Conservation (phyloP, 2,113 vertebrate genomes). For the Oncorhynchus gorbuscha region DNA sequence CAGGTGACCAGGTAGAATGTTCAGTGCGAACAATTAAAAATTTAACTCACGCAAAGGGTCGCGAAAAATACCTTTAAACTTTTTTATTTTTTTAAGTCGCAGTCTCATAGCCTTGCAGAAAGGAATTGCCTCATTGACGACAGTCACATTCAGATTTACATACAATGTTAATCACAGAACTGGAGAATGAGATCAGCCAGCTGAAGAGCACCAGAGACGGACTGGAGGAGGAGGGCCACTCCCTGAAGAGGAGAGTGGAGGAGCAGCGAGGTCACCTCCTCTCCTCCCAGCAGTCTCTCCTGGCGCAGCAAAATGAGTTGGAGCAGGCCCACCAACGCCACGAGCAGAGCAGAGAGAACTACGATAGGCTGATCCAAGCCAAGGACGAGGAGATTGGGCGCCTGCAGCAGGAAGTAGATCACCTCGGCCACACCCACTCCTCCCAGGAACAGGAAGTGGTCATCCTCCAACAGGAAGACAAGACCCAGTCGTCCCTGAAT, state of each 20-base stretch:
- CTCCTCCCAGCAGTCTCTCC: constrained; percentile 81
- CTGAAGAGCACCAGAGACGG: constrained; percentile 76
- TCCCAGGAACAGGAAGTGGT: constrained; percentile 63
- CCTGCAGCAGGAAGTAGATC: constrained; percentile 82
- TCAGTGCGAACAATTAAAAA: too few species aligned
- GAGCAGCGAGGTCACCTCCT: constrained; percentile 80
- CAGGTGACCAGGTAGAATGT: too few species aligned
- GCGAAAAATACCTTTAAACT: too few species aligned
- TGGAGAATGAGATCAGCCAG: constrained; percentile 87
- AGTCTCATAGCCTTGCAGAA: too few species aligned
- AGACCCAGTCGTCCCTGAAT: constrained; percentile 81
- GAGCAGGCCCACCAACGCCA: constrained; percentile 82
- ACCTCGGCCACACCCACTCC: constrained; percentile 63
- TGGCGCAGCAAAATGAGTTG: constrained; percentile 83
- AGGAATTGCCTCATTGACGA: too few species aligned
- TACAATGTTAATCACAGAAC: constrained; percentile 60
- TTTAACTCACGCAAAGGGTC: too few species aligned
- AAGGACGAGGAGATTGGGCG: constrained; percentile 86
- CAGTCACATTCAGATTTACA: too few species aligned
- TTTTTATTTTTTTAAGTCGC: too few species aligned
- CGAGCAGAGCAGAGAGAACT: constrained; percentile 82
- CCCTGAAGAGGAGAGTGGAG: constrained; percentile 77
- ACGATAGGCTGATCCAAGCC: constrained; percentile 81
- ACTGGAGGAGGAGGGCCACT: constrained; percentile 82
- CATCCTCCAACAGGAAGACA: constrained; percentile 84